phyloP scores from a whole-genome alignment of 2,888 invertebrate genomes.

The Eristalis pertinax region DNA sequence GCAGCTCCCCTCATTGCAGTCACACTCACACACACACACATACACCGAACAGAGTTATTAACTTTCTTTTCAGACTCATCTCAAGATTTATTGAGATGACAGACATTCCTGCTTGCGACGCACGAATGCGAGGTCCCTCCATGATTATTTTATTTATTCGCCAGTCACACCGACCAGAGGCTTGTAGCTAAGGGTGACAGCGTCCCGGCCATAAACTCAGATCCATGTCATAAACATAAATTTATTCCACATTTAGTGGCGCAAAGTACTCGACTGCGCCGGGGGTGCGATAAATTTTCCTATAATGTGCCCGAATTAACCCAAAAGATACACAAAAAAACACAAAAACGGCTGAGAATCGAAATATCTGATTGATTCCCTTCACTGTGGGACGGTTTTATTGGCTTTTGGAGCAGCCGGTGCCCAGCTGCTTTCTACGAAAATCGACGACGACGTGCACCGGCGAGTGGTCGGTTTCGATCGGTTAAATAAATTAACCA shows the following conservation, averaged over 20 bases:
- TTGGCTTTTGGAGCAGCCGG: background rate
- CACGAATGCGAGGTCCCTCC: background rate
- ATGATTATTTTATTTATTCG: background rate
- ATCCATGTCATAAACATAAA: background rate
- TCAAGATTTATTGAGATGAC: constrained; percentile 14
- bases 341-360: background rate
- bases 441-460: background rate
- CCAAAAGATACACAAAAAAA: background rate
- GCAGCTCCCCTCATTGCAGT: background rate
- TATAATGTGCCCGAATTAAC: background rate
- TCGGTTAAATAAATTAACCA: background rate
- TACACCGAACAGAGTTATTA: background rate
- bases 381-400: background rate
- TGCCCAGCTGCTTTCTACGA: background rate
- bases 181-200: background rate
- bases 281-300: background rate
- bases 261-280: background rate
- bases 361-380: background rate
- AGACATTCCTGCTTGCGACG: background rate
- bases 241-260: background rate
- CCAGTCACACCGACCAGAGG: background rate
- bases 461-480: background rate
- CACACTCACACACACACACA: background rate
- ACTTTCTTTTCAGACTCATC: background rate
- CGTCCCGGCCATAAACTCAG: background rate